phyloP scores from a whole-genome alignment of 2,888 invertebrate genomes.

The Melinaea marsaeus region DNA sequence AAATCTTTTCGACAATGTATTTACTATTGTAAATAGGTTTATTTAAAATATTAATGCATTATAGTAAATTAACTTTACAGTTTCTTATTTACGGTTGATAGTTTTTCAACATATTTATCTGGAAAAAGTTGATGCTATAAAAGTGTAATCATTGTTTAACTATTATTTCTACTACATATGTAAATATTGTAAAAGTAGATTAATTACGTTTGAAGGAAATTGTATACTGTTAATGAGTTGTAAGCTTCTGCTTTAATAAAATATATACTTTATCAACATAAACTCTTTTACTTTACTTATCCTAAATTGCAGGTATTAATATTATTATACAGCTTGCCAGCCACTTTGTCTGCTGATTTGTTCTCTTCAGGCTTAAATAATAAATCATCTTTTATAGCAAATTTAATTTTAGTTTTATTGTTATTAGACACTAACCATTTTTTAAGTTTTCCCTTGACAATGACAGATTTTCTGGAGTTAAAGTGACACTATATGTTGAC shows the following conservation, averaged over 20 bases:
- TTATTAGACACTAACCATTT: too few species aligned
- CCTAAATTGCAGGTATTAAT: too few species aligned
- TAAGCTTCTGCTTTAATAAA: conserved; percentile 71
- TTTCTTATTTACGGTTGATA: not conserved
- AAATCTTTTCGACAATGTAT: conserved; percentile 25
- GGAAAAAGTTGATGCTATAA: conserved; percentile 58
- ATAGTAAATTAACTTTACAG: too few species aligned
- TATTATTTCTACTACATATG: conserved; percentile 44
- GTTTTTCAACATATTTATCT: conserved; percentile 40
- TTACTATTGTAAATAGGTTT: conserved; percentile 9
- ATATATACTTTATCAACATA: conserved; percentile 54
- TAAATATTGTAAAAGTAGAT: conserved; percentile 52
- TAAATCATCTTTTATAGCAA: too few species aligned
- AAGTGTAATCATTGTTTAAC: conserved; percentile 45
- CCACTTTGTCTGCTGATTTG: too few species aligned
- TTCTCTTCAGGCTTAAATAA: too few species aligned
- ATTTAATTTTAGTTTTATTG: too few species aligned
- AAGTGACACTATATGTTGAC: too few species aligned
- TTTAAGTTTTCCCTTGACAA: too few species aligned
- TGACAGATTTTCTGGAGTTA: too few species aligned
- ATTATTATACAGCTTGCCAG: too few species aligned
- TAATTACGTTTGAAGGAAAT: conserved; percentile 70
- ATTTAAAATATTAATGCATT: not conserved
- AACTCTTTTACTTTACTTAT: conserved; percentile 25
- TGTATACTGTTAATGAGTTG: conserved; percentile 68